Base-by-base conservation (phyloP, 1,140 invertebrate species). In the Caenorhabditis inopinata region DNA sequence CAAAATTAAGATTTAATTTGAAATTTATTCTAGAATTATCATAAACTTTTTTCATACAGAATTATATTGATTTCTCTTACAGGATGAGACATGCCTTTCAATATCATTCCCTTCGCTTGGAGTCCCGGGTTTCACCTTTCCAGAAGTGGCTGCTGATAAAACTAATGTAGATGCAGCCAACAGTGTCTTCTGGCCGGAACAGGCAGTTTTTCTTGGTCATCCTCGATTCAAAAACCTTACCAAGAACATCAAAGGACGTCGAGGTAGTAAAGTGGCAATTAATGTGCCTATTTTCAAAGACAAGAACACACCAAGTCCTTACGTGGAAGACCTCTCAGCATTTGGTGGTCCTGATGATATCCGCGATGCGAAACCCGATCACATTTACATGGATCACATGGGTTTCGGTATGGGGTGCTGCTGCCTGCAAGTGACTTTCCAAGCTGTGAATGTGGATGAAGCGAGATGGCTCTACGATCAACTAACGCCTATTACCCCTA, bases 361-460 rank as follows among this genome's bases (percentile, higher is more conserved):
- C 25, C n/a, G 25, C 29, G 84, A 81, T 48, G 85, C 85, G 0
- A 84, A 83, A 49, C 85, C 85, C 11, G 93, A 96, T 90, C 94
- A 95, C 87, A 93, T 98, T 79, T 95, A 97, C 85, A 93, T 99
- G 93, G 97, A 99, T 89, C 94, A 95, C 0, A 99, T 99, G 96
- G 96, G 95, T 38, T 99, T 99, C 90, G 97, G 97, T 47, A 99
- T 99, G 97, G 97, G 97, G 38, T 96, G 94, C 88, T 97, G 94
- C 87, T 99, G 97, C 89, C 91, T 99, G 11, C 97, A 99, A 89
- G 79, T 91, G 68, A 91, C 91, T 21, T 91, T 91, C 86, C 94
- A 97, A 91, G 96, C 97, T 0, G 97, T 95, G 89, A 97, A 97
- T 88, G 96, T 99, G 47, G 91, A 92, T 49, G 97, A 99, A 91